Evolutionary conservation across 1,140 invertebrate genomes (phyloP).

Genomic region (Nixonia krombeini): DNA sequence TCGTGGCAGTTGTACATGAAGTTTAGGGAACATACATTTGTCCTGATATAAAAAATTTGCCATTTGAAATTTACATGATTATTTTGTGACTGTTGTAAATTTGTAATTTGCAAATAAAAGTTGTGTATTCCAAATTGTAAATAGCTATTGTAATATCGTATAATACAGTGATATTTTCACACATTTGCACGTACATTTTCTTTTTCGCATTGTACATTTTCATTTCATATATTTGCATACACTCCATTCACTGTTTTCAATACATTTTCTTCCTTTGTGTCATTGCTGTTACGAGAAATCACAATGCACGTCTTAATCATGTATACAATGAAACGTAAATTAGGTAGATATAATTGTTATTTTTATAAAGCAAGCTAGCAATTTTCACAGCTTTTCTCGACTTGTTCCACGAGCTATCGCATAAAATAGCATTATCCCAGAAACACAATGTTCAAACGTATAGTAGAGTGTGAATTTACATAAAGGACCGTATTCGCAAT

Average conservation of each 20-base stretch:
- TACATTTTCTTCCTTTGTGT: background rate
- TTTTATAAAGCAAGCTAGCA: background rate
- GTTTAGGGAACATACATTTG: background rate
- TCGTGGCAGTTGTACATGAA: no score
- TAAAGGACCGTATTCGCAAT: constrained; percentile 33
- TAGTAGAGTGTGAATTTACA: constrained; percentile 27
- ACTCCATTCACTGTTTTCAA: background rate
- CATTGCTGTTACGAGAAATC: background rate
- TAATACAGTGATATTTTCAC: background rate
- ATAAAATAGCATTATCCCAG: no score
- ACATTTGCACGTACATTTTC: background rate
- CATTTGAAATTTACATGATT: no score
- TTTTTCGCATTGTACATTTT: background rate
- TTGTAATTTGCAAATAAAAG: no score
- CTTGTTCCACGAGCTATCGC: no score
- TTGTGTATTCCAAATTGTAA: no score
- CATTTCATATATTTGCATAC: background rate
- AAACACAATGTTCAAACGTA: constrained; percentile 17
- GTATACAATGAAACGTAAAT: no score
- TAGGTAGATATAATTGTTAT: no score
- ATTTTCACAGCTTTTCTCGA: no score
- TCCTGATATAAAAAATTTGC: background rate
- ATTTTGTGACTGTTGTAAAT: no score
- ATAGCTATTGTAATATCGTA: background rate
- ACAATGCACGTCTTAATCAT: background rate